Conservation (phyloP, 2,797 vertebrate species). For the Eutrigla gurnardus region DNA sequence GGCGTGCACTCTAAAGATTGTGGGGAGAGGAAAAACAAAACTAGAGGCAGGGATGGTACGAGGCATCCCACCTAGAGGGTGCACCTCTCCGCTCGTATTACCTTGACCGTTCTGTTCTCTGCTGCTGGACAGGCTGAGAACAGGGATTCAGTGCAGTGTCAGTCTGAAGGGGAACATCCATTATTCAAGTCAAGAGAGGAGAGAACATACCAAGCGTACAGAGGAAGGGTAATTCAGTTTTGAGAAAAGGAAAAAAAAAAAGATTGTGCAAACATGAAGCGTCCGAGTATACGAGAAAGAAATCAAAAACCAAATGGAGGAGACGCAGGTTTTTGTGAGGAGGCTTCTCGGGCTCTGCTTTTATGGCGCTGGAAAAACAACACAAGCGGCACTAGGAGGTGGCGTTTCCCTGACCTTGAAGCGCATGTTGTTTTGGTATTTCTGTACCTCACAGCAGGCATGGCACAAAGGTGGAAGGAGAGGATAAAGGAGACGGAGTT, state of each 20-base stretch:
- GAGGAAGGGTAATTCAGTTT: constrained; percentile 46
- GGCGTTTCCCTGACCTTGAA: constrained; percentile 40
- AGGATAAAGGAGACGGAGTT: constrained; percentile 17
- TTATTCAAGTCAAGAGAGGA: constrained; percentile 70
- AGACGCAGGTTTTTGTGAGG: not conserved
- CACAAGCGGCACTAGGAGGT: not conserved
- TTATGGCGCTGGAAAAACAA: not conserved
- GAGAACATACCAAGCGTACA: constrained; percentile 46
- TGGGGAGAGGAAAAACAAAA: not conserved
- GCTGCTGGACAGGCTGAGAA: constrained; percentile 49
- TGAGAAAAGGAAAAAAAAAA: constrained; percentile 5
- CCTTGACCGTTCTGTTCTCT: constrained; percentile 72
- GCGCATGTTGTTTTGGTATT: constrained; percentile 34
- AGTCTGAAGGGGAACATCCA: constrained; percentile 66
- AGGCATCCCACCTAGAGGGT: constrained; percentile 60
- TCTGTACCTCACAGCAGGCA: constrained; percentile 21
- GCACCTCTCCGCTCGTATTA: constrained; percentile 58
- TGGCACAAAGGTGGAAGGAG: constrained; percentile 26
- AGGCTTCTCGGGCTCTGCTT: constrained; percentile 13
- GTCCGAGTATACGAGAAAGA: constrained; percentile 6
- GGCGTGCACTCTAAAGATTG: constrained; percentile 45
- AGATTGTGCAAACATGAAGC: constrained; percentile 32
- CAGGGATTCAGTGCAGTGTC: constrained; percentile 64
- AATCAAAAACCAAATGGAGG: not conserved
- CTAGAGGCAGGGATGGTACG: constrained; percentile 26